These are phyloP conservation scores for Plagiodera versicolora DNA, from an alignment of 2,888 invertebrate genomes.

Conservation along the genomic window DNA sequence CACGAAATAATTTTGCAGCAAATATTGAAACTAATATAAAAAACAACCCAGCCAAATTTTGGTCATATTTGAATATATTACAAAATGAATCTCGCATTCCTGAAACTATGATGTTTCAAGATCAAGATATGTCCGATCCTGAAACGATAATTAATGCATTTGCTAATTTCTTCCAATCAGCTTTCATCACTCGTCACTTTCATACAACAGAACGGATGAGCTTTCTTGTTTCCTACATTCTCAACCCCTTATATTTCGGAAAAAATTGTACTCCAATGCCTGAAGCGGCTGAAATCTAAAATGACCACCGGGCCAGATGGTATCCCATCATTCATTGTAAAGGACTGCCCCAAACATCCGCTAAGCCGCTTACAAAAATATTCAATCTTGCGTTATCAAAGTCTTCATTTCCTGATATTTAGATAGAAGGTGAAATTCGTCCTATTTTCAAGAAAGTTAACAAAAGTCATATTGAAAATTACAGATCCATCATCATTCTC, in stretches of 20 bases:
- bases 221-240: too few species aligned
- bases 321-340: constrained; percentile 10
- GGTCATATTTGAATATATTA: too few species aligned
- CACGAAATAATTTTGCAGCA: background rate
- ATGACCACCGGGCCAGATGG: constrained; percentile 3
- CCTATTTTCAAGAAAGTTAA: constrained; percentile 15
- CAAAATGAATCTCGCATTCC: constrained; percentile 7
- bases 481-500: constrained; percentile 1
- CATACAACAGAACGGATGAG: background rate
- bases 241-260: too few species aligned
- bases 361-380: constrained; percentile 9
- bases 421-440: constrained; percentile 4
- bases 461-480: constrained; percentile 3
- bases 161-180: constrained; percentile 7
- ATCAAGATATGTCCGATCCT: background rate
- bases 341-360: constrained; percentile 14
- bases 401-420: background rate
- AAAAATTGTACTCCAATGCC: background rate
- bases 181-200: background rate
- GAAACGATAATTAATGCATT: background rate
- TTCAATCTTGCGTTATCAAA: constrained; percentile 12
- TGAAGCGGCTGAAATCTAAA: constrained; percentile 8
- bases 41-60: background rate
- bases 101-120: background rate
- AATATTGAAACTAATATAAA: background rate